phyloP scores from a whole-genome alignment of 1,140 invertebrate genomes.

The Elymnias hypermnestra region DNA sequence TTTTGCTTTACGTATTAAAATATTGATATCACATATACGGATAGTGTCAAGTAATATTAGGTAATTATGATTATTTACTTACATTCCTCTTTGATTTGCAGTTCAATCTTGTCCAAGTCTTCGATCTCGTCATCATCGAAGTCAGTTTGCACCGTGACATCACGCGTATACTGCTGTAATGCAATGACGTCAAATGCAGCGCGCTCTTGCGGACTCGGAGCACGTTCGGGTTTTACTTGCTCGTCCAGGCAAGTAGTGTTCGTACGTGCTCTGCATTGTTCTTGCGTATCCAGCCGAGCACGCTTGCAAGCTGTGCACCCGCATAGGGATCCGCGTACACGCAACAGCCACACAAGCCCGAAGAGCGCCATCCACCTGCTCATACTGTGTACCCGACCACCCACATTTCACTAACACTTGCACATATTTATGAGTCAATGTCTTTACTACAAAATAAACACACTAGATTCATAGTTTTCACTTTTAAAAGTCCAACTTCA shows the following conservation, averaged over 20 bases:
- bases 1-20: too few relatives aligned
- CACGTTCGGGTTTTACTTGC: slow-evolving; percentile 24
- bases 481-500: too few relatives aligned
- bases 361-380: slow-evolving; percentile 85
- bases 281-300: slow-evolving; percentile 68
- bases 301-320: slow-evolving; percentile 82
- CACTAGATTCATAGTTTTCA: background rate
- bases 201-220: slow-evolving; percentile 39
- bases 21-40: too few relatives aligned
- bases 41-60: too few relatives aligned
- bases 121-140: slow-evolving; percentile 62
- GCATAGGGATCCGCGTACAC: slow-evolving; percentile 85
- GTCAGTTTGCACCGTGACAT: slow-evolving; percentile 65
- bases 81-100: slow-evolving; percentile 65
- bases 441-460: too few relatives aligned
- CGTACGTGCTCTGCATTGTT: slow-evolving; percentile 12
- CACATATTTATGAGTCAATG: slow-evolving; percentile 2
- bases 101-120: slow-evolving; percentile 64
- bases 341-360: slow-evolving; percentile 89
- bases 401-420: slow-evolving; percentile 33
- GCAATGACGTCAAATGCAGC: slow-evolving; percentile 63
- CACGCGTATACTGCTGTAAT: slow-evolving; percentile 57
- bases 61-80: slow-evolving; percentile 27
- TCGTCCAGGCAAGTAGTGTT: slow-evolving; percentile 9
- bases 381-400: slow-evolving; percentile 48